Evolutionary conservation across 2,888 invertebrate genomes (phyloP), one percentile per base, ranked within the genome.

Genomic region (Stenurella melanura): DNA sequence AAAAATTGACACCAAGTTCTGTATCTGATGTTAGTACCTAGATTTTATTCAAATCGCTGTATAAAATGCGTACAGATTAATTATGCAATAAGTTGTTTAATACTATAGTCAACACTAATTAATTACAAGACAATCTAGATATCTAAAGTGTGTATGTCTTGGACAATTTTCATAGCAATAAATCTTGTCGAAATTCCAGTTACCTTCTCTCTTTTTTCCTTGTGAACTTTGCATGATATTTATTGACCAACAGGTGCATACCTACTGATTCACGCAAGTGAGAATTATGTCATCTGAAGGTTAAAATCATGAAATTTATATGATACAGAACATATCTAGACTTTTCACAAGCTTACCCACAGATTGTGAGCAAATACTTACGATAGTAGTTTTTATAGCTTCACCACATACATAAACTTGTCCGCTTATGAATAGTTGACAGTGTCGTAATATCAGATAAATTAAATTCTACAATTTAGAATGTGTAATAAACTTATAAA

Each of bases 41-140:
- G 18, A 57, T 18, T n/a, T 57, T 57, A 57, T 18, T 18, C 10
- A 57, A 57, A 57, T 10, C 2, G 12, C 9, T 18, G 18, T 18
- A 6, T 18, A 57, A 57, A 57, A 17, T 17, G 18, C 0, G 1
- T 17, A 17, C 7, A 42, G 11, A 42, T 42, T 15, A 30, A 9
- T 38, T 64, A 17, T 66, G 50, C 50, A 66, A 66, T 66, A 38
- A 50, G 50, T 66, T 11, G 21, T 66, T 66, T 42, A 50, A 19
- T 11, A 66, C 11, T 11, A 10, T 9, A 10, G 21, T 18, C 19
- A 58, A 21, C 58, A 50, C 50, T 50, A 5, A n/a, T 50, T 50
- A 15, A 19, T 66, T 66, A 42, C 64, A 66, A 50, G 50, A 66
- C 63, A 38, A 18, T 66, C 64, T 66, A 66, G 42, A 66, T 66